These are phyloP conservation scores for Epinephelus awoara DNA, from an alignment of 2,797 vertebrate species.

Conservation along the genomic window DNA sequence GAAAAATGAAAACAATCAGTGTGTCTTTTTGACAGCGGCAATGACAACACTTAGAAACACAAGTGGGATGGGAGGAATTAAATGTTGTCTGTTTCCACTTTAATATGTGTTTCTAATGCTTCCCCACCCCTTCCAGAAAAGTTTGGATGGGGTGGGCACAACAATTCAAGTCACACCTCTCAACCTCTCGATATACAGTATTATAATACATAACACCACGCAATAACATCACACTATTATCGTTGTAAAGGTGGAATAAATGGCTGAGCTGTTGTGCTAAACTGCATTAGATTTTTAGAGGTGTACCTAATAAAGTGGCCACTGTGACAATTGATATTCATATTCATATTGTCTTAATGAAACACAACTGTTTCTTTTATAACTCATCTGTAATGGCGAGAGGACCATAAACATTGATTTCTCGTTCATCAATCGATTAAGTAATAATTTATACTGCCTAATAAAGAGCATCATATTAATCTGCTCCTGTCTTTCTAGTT, in stretches of 20 bases:
- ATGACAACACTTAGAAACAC: too few species aligned
- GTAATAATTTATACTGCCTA: neutral
- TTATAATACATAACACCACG: too few species aligned
- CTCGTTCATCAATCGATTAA: neutral
- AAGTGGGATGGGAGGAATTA: too few species aligned
- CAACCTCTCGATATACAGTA: neutral
- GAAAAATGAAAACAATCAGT: too few species aligned
- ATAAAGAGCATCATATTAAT: neutral
- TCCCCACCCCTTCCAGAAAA: too few species aligned
- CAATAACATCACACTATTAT: neutral
- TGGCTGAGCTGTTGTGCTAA: neutral
- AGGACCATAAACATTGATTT: neutral
- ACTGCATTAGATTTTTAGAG: too few species aligned
- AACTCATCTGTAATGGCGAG: neutral
- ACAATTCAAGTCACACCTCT: neutral
- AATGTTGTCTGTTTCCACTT: too few species aligned
- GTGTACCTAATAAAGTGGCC: too few species aligned
- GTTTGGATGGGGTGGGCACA: neutral
- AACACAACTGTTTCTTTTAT: neutral
- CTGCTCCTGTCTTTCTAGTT: neutral
- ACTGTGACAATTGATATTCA: too few species aligned
- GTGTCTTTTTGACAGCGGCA: too few species aligned
- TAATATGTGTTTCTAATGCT: conserved; percentile 13
- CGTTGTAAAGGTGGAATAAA: neutral
- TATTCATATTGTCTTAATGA: neutral